Base-by-base conservation (phyloP, 2,888 invertebrate genomes). In the Endotricha flammealis region DNA sequence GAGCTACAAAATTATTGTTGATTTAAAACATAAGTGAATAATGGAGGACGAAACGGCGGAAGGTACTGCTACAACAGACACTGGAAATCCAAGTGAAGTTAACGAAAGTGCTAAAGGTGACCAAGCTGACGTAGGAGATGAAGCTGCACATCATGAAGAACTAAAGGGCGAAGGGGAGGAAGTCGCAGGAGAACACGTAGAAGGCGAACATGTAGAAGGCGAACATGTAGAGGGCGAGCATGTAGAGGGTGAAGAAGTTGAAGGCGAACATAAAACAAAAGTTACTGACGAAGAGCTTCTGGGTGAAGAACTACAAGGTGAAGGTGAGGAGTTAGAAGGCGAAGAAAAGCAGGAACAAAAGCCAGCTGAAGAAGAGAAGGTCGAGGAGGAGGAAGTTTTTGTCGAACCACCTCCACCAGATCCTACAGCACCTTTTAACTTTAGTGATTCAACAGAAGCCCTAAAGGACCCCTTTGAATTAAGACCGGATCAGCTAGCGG, bases 381-480 rank as follows among this genome's bases (percentile, higher is more conserved):
- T 67, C 16, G 79, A 72, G 46, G 74, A 80, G 44, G 79, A 80
- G 51, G 65, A 72, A 36, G 48, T 22, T 22, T 76, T 58, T 41
- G 54, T 62, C 6, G 78, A 73, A 47, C 69, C 70, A 46, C 77
- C 75, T 14, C 80, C 80, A 3, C 76, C 75, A 5, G 83, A 85
- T 48, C 85, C 85, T n/a, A 46, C 73, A 14, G 85, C 80, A 12
- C 83, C 85, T 4, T 79, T 60, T 37, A 46, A 76, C 49, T 73
- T 83, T 14, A 67, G 50, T 36, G 83, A 83, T 39, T 80, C 80
- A 4, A 57, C 61, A 41, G 85, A 85, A 72, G 70, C 68, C 24
- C 42, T 80, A 0, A 76, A 61, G 56, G 65, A 69, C 12, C 69
- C 68, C 4, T 86, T 74, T 53, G 53, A 66, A 42, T 56, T 85